These are phyloP conservation scores for Myotis vivesi DNA, from an alignment of 2,797 vertebrate species.

Conservation along the genomic window DNA sequence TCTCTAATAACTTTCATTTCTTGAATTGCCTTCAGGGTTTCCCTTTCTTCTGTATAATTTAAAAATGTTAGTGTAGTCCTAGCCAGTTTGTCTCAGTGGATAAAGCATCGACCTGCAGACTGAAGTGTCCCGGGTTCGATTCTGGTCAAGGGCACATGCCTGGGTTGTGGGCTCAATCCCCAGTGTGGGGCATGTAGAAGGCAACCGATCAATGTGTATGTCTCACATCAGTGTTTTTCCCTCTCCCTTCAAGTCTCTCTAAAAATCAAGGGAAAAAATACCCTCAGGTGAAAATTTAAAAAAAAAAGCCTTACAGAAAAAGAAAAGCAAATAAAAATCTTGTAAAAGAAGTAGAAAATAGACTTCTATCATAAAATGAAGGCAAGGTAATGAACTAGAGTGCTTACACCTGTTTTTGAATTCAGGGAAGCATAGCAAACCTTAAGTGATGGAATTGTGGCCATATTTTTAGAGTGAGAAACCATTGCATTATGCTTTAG, in stretches of 20 bases:
- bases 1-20: conserved; percentile 5
- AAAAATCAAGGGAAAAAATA: background rate
- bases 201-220: no score
- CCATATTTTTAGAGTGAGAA: background rate
- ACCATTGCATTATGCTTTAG: conserved; percentile 4
- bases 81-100: no score
- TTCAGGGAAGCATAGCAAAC: background rate
- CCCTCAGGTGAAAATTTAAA: background rate
- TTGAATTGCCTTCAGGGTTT: background rate
- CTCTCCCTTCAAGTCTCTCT: background rate
- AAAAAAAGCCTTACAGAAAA: background rate
- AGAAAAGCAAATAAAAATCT: background rate
- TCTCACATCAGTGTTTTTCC: background rate
- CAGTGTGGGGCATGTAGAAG: no score
- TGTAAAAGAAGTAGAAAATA: background rate
- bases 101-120: no score
- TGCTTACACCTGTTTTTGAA: conserved; percentile 12
- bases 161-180: no score
- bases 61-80: background rate
- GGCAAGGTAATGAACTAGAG: background rate
- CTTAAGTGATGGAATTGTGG: background rate
- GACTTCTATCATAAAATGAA: background rate
- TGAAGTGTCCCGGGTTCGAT: no score
- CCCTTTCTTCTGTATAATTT: background rate
- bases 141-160: no score